phyloP scores from a whole-genome alignment of 2,113 vertebrate species.

The Anolis sagrei region DNA sequence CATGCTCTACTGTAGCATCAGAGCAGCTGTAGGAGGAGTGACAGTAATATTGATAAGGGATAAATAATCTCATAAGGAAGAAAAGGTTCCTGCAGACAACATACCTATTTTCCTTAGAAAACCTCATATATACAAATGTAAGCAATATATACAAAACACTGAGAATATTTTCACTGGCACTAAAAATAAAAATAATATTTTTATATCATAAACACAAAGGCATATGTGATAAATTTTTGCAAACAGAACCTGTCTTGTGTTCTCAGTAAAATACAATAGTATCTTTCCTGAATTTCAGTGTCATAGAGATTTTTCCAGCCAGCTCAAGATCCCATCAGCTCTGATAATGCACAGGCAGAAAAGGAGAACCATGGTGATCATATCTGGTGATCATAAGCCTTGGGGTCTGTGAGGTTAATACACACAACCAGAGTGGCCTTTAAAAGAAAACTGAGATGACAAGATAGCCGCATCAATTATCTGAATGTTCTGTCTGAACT shows the following conservation, averaged over 20 bases:
- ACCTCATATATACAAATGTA: too few species aligned
- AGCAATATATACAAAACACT: too few species aligned
- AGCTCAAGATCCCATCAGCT: background rate
- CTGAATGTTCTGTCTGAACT: background rate
- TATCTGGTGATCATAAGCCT: background rate
- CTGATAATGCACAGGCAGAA: background rate
- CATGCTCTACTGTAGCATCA: too few species aligned
- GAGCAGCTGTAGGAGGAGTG: too few species aligned
- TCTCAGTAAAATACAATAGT: background rate
- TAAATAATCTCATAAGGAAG: too few species aligned
- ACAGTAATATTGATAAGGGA: too few species aligned
- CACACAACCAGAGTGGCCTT: conserved; percentile 6
- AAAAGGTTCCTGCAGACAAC: too few species aligned
- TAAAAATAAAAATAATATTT: background rate
- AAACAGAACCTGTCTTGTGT: background rate
- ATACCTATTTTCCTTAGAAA: too few species aligned
- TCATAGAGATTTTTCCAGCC: conserved; percentile 23
- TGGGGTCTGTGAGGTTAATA: background rate
- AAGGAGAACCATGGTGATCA: background rate
- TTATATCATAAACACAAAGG: background rate
- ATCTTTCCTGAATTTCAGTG: conserved; percentile 18
- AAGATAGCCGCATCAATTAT: background rate
- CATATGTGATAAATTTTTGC: background rate
- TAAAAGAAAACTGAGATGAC: background rate
- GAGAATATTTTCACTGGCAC: too few species aligned